A percentile compares a stretch with the other conserved stretches of the same genome.
Conservation (phyloP, 2,888 invertebrate genomes). For the Pheosia gnoma region DNA sequence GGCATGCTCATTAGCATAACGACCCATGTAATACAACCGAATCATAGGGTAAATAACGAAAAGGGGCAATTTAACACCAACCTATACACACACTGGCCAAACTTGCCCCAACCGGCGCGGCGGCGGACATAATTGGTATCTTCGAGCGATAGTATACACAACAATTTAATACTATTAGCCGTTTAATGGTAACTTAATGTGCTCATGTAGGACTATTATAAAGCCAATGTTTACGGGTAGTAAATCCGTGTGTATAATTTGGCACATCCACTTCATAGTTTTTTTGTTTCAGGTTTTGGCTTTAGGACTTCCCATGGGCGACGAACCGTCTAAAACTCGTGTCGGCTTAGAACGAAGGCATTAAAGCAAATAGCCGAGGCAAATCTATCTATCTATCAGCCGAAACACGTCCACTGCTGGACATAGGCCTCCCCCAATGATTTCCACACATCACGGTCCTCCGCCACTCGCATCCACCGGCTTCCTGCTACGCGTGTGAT, state of each 20-base stretch:
- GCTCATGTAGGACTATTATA: conserved; percentile 31
- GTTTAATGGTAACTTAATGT: conserved; percentile 35
- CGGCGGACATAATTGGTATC: conserved; percentile 46
- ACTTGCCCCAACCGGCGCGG: conserved; percentile 37
- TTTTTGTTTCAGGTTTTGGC: not conserved
- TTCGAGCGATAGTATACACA: conserved; percentile 47
- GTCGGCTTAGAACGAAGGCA: too few relatives aligned
- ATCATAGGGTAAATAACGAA: conserved; percentile 46
- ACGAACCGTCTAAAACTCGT: too few relatives aligned
- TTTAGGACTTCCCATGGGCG: not conserved
- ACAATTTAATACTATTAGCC: conserved; percentile 53
- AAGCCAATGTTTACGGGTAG: conserved; percentile 21
- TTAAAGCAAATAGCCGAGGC: too few relatives aligned
- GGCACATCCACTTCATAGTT: conserved; percentile 1
- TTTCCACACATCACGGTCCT: too few relatives aligned
- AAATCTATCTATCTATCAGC: too few relatives aligned
- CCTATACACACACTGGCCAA: conserved; percentile 20
- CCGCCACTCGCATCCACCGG: too few relatives aligned
- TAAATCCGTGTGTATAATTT: conserved; percentile 6
- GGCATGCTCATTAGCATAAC: conserved; percentile 40
- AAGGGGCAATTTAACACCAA: conserved; percentile 36
- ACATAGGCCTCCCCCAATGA: too few relatives aligned
- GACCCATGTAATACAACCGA: conserved; percentile 43
- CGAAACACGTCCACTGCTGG: too few relatives aligned
- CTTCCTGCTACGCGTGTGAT: too few relatives aligned